Evolutionary conservation across 1,140 invertebrate genomes (phyloP), one percentile per base, ranked within the genome.

Genomic region (Aricia agestis): DNA sequence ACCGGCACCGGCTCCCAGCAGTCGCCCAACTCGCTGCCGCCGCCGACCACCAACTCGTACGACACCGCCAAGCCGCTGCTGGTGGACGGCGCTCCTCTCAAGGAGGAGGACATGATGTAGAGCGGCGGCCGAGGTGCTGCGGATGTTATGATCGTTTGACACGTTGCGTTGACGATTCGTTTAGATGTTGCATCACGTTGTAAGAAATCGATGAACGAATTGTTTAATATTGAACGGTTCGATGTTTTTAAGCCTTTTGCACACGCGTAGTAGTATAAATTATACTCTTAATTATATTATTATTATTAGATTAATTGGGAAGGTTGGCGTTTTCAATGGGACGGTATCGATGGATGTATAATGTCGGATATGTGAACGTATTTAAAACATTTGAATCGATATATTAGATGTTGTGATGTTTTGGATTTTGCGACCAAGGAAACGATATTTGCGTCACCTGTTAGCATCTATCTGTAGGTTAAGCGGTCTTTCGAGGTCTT

Each of bases 341-440:
- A 86, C 82, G 89, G 89, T 78, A 87, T 83, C 82, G 89, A 87
- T 86, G 82, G 85, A 77, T 86, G 81, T 79, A 82, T 78, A 79
- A 78, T 81, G 81, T 82, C 75, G 85, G 83, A 86, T 83, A 84
- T 76, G 75, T 83, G 83, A 79, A 77, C 81, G 85, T 86, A 79
- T 85, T 82, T 88, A 76, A 82, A 81, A 79, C 80, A 74, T 83
- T 78, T 80, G 81, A 78, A 77, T 73, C 71, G 68, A 69, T 63
- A n/a, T 25, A 74, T 76, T 82, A 77, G 80, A 74, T 82, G 82
- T 85, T 82, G 81, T 84, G 77, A 76, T 82, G 80, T 81, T 69
- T 78, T 79, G 77, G 68, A 81, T 77, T 78, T 85, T 80, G 70
- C 75, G 79, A 82, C 78, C 78, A 81, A 80, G 76, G 78, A 78